These are phyloP conservation scores for Odontomachus brunneus DNA, from an alignment of 1,140 invertebrate genomes.

Conservation along the genomic window DNA sequence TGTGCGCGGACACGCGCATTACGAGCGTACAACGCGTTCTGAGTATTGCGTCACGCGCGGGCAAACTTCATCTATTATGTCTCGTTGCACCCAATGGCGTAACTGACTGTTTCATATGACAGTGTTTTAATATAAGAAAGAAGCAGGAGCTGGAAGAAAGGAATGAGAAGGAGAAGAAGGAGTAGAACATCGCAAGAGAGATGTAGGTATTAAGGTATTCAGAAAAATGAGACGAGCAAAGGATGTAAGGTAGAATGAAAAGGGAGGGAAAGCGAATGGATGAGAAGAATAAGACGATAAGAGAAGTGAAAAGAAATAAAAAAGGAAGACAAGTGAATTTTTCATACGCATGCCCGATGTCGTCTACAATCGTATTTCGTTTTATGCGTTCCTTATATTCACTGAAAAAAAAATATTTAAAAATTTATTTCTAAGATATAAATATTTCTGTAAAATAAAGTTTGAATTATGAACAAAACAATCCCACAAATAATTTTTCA, in stretches of 20 bases:
- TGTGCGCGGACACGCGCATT: constrained; percentile 52
- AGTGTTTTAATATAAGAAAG: background rate
- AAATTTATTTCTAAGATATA: no score
- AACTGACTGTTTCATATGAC: background rate
- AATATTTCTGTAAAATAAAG: no score
- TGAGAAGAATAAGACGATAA: background rate
- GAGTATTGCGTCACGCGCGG: constrained; percentile 62
- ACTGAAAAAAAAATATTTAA: no score
- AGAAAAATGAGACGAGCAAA: no score
- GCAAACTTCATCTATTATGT: constrained; percentile 8
- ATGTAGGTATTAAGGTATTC: no score
- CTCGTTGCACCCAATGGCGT: constrained; percentile 7
- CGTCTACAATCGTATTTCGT: no score
- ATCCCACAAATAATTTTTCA: no score
- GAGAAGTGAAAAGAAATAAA: background rate
- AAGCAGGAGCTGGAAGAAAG: background rate
- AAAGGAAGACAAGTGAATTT: background rate
- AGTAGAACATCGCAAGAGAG: no score
- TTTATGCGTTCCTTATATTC: no score
- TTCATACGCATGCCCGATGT: background rate
- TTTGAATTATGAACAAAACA: no score
- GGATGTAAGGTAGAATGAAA: background rate
- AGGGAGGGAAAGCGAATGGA: background rate
- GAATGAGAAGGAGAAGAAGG: no score
- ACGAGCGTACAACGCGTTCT: background rate